These are phyloP conservation scores for Drosophila teissieri DNA, from an alignment of 1,140 invertebrate species.

Conservation along the genomic window DNA sequence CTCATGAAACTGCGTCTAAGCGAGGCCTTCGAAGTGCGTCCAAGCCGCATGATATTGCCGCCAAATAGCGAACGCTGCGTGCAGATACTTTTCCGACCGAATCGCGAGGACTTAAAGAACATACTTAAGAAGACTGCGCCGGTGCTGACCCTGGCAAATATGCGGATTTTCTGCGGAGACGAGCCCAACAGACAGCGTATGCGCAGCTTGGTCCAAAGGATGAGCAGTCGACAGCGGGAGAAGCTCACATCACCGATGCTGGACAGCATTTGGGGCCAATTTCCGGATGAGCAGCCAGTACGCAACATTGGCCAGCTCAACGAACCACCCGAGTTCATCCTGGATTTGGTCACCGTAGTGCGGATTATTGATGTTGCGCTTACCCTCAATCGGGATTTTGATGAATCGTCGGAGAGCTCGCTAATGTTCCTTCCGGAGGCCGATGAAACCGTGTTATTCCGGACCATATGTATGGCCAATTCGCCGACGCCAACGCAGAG, in stretches of 20 bases:
- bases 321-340: constrained; percentile 70
- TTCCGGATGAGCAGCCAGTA: constrained; percentile 64
- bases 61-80: constrained; percentile 56
- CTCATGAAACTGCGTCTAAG: constrained; percentile 70
- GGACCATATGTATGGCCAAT: constrained; percentile 67
- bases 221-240: constrained; percentile 60
- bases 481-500: constrained; percentile 73
- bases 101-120: constrained; percentile 80
- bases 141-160: constrained; percentile 76
- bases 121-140: constrained; percentile 69
- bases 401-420: constrained; percentile 71
- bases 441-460: constrained; percentile 78
- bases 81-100: constrained; percentile 65
- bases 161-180: constrained; percentile 80
- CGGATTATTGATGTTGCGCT: constrained; percentile 79
- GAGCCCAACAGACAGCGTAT: constrained; percentile 80
- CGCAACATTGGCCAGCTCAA: constrained; percentile 54
- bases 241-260: constrained; percentile 66
- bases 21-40: constrained; percentile 69
- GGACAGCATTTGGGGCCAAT: constrained; percentile 62
- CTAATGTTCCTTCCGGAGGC: constrained; percentile 70
- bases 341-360: constrained; percentile 70
- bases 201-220: constrained; percentile 63
- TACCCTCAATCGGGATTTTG: constrained; percentile 75
- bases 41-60: constrained; percentile 62